These are phyloP conservation scores for Tautogolabrus adspersus DNA, from an alignment of 2,113 vertebrate species.

Conservation along the genomic window DNA sequence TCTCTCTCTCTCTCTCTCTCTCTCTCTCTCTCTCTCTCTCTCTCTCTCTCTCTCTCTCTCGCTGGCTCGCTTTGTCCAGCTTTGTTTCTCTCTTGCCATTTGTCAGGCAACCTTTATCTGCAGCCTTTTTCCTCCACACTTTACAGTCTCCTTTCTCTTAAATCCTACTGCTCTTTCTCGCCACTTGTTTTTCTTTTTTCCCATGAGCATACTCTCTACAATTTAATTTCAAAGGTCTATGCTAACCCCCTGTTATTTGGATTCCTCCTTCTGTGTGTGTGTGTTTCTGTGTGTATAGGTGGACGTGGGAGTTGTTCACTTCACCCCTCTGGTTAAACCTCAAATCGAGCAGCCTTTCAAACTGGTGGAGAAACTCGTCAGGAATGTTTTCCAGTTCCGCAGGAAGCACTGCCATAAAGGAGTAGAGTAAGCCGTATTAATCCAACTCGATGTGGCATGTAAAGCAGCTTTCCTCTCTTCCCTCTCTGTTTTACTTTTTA, in stretches of 20 bases:
- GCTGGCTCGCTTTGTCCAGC: constrained; percentile 32
- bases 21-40: constrained; percentile 1
- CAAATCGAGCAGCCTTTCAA: constrained; percentile 93
- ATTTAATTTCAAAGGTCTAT: constrained; percentile 25
- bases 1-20: neutral
- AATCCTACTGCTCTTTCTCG: constrained; percentile 5
- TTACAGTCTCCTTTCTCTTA: constrained; percentile 25
- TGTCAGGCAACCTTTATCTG: constrained; percentile 41
- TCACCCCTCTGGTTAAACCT: constrained; percentile 90
- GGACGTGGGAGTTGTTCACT: constrained; percentile 93
- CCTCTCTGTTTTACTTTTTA: constrained; percentile 15
- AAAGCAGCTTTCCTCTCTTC: constrained; percentile 1
- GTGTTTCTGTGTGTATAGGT: constrained; percentile 82
- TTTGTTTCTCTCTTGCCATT: constrained; percentile 37
- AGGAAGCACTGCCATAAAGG: constrained; percentile 93
- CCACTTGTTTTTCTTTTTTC: constrained; percentile 17
- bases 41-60: constrained; percentile 3
- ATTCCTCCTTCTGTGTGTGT: constrained; percentile 28
- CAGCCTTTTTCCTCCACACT: constrained; percentile 18
- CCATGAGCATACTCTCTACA: neutral
- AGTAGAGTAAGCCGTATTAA: constrained; percentile 85
- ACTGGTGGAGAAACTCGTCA: constrained; percentile 94
- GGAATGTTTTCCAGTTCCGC: constrained; percentile 91
- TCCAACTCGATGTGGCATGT: neutral
- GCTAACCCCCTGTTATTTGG: constrained; percentile 26